Percentiles rank a stretch among this genome's conserved stretches.
Evolutionary conservation across 2,797 vertebrate genomes (phyloP).

Genomic region (Urophycis tenuis): DNA sequence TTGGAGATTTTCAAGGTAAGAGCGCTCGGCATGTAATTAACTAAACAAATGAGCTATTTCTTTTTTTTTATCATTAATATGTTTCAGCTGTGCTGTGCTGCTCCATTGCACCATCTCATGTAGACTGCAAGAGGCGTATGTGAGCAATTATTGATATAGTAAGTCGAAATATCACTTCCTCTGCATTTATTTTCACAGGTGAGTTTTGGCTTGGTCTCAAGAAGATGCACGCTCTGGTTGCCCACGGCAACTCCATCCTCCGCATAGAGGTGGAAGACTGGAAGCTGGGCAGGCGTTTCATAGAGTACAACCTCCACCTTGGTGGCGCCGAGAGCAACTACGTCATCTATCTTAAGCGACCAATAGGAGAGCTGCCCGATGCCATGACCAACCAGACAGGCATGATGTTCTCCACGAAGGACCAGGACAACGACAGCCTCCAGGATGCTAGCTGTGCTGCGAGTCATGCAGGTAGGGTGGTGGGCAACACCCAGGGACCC

Average conservation of each 20-base stretch:
- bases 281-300: constrained; percentile 63
- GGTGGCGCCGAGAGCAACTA: constrained; percentile 72
- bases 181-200: constrained; percentile 57
- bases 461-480: constrained; percentile 67
- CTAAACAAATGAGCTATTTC: constrained; percentile 1
- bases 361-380: constrained; percentile 66
- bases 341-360: constrained; percentile 63
- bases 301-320: constrained; percentile 76
- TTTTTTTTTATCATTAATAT: not conserved
- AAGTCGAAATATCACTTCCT: not conserved
- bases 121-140: too few relatives aligned
- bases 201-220: constrained; percentile 89
- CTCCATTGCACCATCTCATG: too few relatives aligned
- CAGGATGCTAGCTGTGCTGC: constrained; percentile 60
- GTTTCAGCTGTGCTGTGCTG: not conserved
- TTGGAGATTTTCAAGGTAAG: constrained; percentile 82
- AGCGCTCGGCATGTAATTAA: not conserved
- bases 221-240: constrained; percentile 74
- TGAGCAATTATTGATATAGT: not conserved
- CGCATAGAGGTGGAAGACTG: constrained; percentile 81
- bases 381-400: constrained; percentile 68
- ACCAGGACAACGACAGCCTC: constrained; percentile 54
- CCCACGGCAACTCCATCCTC: constrained; percentile 71
- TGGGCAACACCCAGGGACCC: not conserved
- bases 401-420: constrained; percentile 79